Conservation (phyloP, 35 echinoderm and acorn worm genomes). For the Diadema setosum region DNA sequence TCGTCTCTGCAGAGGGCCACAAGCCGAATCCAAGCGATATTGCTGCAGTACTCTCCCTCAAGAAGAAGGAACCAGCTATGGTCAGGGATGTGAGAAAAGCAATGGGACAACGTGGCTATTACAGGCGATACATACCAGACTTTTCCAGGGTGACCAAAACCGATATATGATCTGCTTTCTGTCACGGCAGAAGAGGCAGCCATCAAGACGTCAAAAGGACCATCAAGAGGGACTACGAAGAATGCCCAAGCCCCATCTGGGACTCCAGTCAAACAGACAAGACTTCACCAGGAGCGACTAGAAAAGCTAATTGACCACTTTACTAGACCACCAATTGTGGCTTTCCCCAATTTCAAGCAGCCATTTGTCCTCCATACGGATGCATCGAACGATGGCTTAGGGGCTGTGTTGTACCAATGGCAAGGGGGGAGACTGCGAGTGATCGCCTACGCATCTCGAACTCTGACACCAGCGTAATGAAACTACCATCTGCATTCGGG, state of each 20-base stretch:
- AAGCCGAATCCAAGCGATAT: not conserved
- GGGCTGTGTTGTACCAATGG: conserved; percentile 31
- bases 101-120: conserved; percentile 9
- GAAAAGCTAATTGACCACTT: not conserved
- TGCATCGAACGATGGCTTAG: conserved; percentile 38
- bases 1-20: not conserved
- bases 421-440: conserved; percentile 17
- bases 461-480: not conserved
- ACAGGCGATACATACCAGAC: not conserved
- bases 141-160: not conserved
- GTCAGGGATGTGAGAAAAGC: not conserved
- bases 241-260: not conserved
- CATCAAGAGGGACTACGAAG: not conserved
- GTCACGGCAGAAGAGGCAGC: not conserved
- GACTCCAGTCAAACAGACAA: conserved; percentile 10
- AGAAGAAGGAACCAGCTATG: not conserved
- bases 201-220: not conserved
- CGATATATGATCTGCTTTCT: not conserved
- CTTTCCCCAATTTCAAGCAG: conserved; percentile 1
- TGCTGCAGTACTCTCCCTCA: not conserved
- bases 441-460: not conserved
- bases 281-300: not conserved
- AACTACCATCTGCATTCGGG: conserved; percentile 29
- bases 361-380: conserved; percentile 39
- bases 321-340: conserved; percentile 34